These are phyloP conservation scores for Perccottus glenii DNA, from an alignment of 2,113 vertebrate species.

Conservation along the genomic window DNA sequence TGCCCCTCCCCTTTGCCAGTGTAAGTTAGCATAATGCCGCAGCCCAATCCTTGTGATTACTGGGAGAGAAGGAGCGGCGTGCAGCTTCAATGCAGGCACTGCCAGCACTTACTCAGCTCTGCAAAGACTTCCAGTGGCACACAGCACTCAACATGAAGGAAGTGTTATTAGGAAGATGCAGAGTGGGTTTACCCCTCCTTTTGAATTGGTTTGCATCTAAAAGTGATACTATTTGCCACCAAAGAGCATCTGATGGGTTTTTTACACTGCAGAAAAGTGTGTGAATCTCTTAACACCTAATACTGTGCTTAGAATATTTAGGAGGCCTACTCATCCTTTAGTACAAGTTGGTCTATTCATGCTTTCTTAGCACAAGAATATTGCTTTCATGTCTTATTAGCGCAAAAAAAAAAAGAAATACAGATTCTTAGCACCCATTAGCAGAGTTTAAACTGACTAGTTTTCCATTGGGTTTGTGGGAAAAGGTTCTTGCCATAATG, in stretches of 20 bases:
- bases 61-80: conserved; percentile 29
- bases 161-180: conserved; percentile 19
- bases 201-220: neutral
- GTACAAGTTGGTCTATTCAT: neutral
- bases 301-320: neutral
- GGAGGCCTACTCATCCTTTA: neutral
- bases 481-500: no score
- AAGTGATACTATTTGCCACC: conserved; percentile 2
- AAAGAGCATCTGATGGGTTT: neutral
- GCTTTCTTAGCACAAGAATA: neutral
- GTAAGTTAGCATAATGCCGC: conserved; percentile 87
- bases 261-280: conserved; percentile 4
- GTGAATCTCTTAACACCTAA: neutral
- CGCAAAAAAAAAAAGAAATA: no score
- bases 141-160: conserved; percentile 26
- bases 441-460: no score
- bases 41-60: conserved; percentile 76
- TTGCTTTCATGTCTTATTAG: no score
- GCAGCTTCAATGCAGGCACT: conserved; percentile 35
- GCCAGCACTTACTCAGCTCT: conserved; percentile 22
- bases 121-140: conserved; percentile 36
- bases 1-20: conserved; percentile 59
- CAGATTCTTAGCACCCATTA: no score
- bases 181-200: neutral
- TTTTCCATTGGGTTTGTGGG: no score